These are phyloP conservation scores for Hemiprocne comata DNA, from an alignment of 2,113 vertebrate species.

Conservation along the genomic window DNA sequence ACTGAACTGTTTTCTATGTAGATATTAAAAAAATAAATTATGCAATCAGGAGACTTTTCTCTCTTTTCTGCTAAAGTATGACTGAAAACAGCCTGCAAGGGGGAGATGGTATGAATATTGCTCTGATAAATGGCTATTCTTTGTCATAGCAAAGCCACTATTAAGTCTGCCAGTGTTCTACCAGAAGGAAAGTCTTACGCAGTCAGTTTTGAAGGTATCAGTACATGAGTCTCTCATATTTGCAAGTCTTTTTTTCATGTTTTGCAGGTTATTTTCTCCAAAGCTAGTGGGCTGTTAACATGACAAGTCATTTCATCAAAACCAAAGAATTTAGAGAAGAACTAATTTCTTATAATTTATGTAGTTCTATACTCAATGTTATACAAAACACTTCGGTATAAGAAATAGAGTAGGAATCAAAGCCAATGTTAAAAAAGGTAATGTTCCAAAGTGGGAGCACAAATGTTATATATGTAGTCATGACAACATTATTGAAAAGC, in stretches of 20 bases:
- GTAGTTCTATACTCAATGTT: neutral
- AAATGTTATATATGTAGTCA: neutral
- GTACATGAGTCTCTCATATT: neutral
- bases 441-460: neutral
- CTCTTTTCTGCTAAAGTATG: neutral
- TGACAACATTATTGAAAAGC: neutral
- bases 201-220: neutral
- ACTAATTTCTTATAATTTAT: neutral
- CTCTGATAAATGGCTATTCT: neutral
- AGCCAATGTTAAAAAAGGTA: neutral
- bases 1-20: neutral
- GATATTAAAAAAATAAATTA: neutral
- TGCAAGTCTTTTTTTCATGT: neutral
- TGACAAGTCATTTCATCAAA: neutral
- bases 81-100: neutral
- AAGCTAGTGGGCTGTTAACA: neutral
- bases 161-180: neutral
- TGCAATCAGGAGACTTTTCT: neutral
- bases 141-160: neutral
- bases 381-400: neutral
- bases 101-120: neutral
- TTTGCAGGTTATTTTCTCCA: neutral
- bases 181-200: neutral
- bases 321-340: neutral
- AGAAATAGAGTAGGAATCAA: neutral